Percentiles rank a stretch among this genome's conserved stretches.
These are phyloP conservation scores for Leptobrachium ailaonicum DNA, from an alignment of 2,113 vertebrate species.

Conservation along the genomic window DNA sequence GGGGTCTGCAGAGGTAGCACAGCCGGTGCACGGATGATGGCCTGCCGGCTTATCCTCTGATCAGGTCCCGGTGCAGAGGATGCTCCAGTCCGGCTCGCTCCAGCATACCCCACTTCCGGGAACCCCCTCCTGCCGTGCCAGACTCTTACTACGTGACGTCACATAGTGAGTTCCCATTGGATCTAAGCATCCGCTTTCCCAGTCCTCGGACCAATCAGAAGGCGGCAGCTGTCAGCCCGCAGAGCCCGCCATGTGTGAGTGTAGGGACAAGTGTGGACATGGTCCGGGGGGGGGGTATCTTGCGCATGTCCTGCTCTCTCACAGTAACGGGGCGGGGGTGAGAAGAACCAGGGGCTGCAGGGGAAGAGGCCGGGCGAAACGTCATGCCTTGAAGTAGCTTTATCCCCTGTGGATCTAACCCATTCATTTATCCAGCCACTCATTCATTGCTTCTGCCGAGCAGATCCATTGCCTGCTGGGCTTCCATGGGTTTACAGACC, in stretches of 20 bases:
- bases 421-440: too few relatives aligned
- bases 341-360: too few relatives aligned
- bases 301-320: too few relatives aligned
- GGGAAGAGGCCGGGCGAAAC: too few relatives aligned
- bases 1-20: not conserved
- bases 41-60: not conserved
- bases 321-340: too few relatives aligned
- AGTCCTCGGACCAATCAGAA: not conserved
- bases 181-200: constrained; percentile 9
- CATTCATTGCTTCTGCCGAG: too few relatives aligned
- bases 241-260: not conserved
- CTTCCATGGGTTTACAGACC: too few relatives aligned
- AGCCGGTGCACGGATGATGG: not conserved
- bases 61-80: constrained; percentile 3
- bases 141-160: constrained; percentile 25
- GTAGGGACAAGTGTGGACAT: too few relatives aligned
- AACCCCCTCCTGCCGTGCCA: constrained; percentile 21
- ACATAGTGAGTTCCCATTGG: constrained; percentile 7
- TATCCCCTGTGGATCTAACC: too few relatives aligned
- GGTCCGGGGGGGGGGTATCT: not conserved
- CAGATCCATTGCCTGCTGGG: too few relatives aligned
- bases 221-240: constrained; percentile 34
- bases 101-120: constrained; percentile 25
- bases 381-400: too few relatives aligned
- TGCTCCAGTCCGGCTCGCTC: not conserved